A percentile compares a stretch with the other conserved stretches of the same genome.
These are phyloP conservation scores for Bombus confusus DNA, from an alignment of 1,140 invertebrate genomes.

Conservation along the genomic window DNA sequence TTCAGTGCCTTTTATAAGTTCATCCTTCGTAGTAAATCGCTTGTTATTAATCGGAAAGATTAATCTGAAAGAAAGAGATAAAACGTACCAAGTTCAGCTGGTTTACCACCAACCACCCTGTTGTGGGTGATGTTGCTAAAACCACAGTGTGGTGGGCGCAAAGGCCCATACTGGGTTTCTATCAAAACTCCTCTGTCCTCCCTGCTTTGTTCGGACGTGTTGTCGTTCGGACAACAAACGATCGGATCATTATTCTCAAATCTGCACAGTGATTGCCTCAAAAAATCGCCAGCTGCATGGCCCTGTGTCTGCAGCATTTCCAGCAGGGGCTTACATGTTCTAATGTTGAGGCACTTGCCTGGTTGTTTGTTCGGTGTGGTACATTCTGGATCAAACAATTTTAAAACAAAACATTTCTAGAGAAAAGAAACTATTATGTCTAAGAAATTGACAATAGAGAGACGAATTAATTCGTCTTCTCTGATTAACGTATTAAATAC, in stretches of 20 bases:
- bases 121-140: slow-evolving; percentile 61
- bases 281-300: slow-evolving; percentile 71
- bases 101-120: slow-evolving; percentile 69
- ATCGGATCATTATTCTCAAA: slow-evolving; percentile 81
- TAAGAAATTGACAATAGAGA: not conserved
- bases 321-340: slow-evolving; percentile 78
- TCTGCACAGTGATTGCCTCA: slow-evolving; percentile 83
- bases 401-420: not conserved
- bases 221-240: slow-evolving; percentile 82
- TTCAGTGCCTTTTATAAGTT: too few species aligned
- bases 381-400: slow-evolving; percentile 1
- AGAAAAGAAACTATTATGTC: not conserved
- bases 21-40: not conserved
- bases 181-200: not conserved
- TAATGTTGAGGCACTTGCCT: slow-evolving; percentile 81
- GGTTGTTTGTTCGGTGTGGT: slow-evolving; percentile 16
- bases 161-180: slow-evolving; percentile 35
- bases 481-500: not conserved
- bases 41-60: not conserved
- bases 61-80: not conserved
- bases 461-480: not conserved
- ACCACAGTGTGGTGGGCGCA: slow-evolving; percentile 71
- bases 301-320: slow-evolving; percentile 69
- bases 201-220: not conserved
- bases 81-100: slow-evolving; percentile 68